Percentiles rank a stretch among this genome's conserved stretches.
Conservation (phyloP, 2,888 invertebrate species). For the Osmoderma eremita region DNA sequence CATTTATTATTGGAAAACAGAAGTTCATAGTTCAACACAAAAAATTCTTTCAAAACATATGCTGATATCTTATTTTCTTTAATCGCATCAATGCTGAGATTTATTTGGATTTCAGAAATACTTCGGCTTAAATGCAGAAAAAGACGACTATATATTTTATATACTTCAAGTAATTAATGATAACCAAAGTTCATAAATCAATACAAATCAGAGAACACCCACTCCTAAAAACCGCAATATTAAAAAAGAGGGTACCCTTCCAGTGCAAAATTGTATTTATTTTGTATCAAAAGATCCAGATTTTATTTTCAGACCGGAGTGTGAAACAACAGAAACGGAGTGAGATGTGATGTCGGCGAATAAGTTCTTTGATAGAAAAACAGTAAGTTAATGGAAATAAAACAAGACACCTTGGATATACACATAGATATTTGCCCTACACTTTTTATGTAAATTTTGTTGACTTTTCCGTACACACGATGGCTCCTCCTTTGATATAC, state of each 20-base stretch:
- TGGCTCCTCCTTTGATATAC: neutral
- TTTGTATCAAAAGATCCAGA: slow-evolving; percentile 27
- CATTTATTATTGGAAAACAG: too few relatives aligned
- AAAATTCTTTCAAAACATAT: too few relatives aligned
- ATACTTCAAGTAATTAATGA: too few relatives aligned
- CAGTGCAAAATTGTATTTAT: slow-evolving; percentile 33
- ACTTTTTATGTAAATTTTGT: slow-evolving; percentile 30
- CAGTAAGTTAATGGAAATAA: slow-evolving; percentile 42
- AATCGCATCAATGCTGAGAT: too few relatives aligned
- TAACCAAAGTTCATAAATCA: too few relatives aligned
- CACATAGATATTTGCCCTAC: slow-evolving; percentile 13
- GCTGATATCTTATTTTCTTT: too few relatives aligned
- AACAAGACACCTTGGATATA: slow-evolving; percentile 31
- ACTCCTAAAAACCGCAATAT: neutral
- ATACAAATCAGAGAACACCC: neutral
- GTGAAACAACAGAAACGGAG: slow-evolving; percentile 35
- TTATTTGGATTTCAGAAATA: too few relatives aligned
- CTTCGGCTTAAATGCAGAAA: too few relatives aligned
- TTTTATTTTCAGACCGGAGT: slow-evolving; percentile 35
- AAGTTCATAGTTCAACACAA: too few relatives aligned
- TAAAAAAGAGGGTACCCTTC: neutral
- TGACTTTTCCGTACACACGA: slow-evolving; percentile 9
- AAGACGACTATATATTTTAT: too few relatives aligned
- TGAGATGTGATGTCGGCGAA: slow-evolving; percentile 31
- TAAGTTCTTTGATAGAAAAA: slow-evolving; percentile 40